Percentiles rank a stretch among this genome's conserved stretches.
These are phyloP conservation scores for honey bee (Apis mellifera) DNA, from an alignment of 1,140 invertebrate species.

Conservation along the genomic window Amel_HAv3.1 CM009936.2:17198501-17199000, in stretches of 20 bases:
- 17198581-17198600: slow-evolving; percentile 46
- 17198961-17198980: slow-evolving; percentile 6
- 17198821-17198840: neutral
- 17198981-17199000: neutral
- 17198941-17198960: neutral
- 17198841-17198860: neutral
- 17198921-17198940: slow-evolving; percentile 1
- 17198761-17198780: neutral
- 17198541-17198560: slow-evolving; percentile 64
- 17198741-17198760: neutral
- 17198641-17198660: slow-evolving; percentile 76
- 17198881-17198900: too few relatives aligned
- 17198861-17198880: neutral
- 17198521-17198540: slow-evolving; percentile 44
- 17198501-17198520: slow-evolving; percentile 59
- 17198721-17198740: neutral
- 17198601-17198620: slow-evolving; percentile 47
- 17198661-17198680: slow-evolving; percentile 54
- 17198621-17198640: slow-evolving; percentile 65
- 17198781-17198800: too few relatives aligned
- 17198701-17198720: slow-evolving; percentile 14
- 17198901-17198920: neutral
- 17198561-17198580: slow-evolving; percentile 50
- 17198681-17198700: slow-evolving; percentile 1
- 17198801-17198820: too few relatives aligned